phyloP scores from a whole-genome alignment of 2,797 vertebrate genomes.

The Aselliscus stoliczkanus region DNA sequence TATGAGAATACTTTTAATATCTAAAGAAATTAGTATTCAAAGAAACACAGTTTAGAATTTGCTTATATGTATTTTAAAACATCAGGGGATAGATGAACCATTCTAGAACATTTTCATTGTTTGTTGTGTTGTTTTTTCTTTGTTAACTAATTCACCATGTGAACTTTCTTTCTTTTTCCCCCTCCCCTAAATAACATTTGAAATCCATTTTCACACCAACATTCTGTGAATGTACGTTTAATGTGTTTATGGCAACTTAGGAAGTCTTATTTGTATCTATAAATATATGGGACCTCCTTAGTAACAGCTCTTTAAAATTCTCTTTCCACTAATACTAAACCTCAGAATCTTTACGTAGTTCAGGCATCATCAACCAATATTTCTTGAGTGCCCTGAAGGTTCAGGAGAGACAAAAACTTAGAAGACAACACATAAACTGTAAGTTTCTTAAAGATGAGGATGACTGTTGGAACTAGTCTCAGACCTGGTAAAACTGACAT shows the following conservation, averaged over 20 bases:
- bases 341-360: background rate
- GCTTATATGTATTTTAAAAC: background rate
- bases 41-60: background rate
- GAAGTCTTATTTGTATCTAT: background rate
- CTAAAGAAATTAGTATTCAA: background rate
- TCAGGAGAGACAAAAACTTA: background rate
- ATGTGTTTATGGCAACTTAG: background rate
- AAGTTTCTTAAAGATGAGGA: background rate
- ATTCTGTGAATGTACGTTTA: background rate
- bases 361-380: background rate
- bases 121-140: background rate
- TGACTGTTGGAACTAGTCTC: background rate
- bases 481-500: background rate
- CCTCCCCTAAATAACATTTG: background rate
- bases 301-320: background rate
- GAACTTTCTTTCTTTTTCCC: background rate
- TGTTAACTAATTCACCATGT: background rate
- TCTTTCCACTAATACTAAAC: background rate
- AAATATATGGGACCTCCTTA: background rate
- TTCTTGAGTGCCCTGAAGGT: background rate
- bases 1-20: background rate
- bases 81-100: background rate
- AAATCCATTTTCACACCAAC: background rate
- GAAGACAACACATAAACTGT: background rate
- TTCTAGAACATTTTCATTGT: background rate